These are phyloP conservation scores for Melanostoma scalare DNA, from an alignment of 2,888 invertebrate genomes.

Conservation along the genomic window DNA sequence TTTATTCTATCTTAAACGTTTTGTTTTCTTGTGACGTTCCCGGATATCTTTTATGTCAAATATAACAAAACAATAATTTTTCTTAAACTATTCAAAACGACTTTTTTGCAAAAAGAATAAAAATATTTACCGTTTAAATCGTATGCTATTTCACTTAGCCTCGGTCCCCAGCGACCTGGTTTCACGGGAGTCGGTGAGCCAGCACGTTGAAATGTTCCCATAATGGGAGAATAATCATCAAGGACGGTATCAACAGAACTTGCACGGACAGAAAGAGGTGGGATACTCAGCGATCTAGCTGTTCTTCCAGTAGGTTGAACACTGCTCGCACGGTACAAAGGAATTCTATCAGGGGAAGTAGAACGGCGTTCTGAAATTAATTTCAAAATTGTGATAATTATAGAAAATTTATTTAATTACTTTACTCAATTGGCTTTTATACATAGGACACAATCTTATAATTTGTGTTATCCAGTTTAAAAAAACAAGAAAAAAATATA, in stretches of 20 bases:
- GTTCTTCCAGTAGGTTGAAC: conserved; percentile 75
- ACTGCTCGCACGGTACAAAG: conserved; percentile 78
- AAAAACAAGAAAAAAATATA: too few relatives aligned
- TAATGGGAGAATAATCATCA: conserved; percentile 81
- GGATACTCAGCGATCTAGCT: conserved; percentile 77
- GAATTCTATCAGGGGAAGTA: conserved; percentile 50
- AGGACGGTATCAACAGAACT: conserved; percentile 80
- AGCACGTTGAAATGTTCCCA: conserved; percentile 82
- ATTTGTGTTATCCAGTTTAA: too few relatives aligned
- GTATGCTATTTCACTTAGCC: conserved; percentile 88
- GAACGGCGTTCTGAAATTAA: conserved; percentile 44
- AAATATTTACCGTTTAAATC: conserved; percentile 88
- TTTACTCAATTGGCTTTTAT: too few relatives aligned
- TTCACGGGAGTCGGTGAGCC: conserved; percentile 89
- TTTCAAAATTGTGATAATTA: not conserved
- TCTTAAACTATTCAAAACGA: not conserved
- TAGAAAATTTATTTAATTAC: not conserved
- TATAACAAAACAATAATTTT: too few relatives aligned
- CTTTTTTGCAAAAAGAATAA: conserved; percentile 45
- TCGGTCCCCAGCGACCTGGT: conserved; percentile 87
- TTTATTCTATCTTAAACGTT: not conserved
- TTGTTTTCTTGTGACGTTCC: conserved; percentile 11
- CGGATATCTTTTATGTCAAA: not conserved
- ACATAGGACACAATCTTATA: too few relatives aligned
- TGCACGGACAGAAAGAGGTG: conserved; percentile 79